Conservation (phyloP, 2,888 invertebrate genomes). For the Emmelina monodactyla region DNA sequence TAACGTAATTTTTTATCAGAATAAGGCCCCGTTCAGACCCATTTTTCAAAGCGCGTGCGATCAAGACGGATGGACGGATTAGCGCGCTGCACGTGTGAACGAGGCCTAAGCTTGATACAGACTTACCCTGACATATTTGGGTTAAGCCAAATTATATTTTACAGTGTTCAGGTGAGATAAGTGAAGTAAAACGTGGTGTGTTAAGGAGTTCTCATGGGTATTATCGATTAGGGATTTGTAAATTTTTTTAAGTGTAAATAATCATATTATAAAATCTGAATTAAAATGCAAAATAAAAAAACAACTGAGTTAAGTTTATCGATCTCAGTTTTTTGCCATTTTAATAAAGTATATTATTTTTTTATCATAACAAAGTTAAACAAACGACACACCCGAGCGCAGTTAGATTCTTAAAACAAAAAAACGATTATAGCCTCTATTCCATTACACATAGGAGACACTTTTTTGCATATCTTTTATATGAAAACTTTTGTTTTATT, state of each 20-base stretch:
- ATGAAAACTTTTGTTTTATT: too few species aligned
- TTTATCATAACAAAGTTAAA: too few species aligned
- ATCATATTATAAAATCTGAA: background rate
- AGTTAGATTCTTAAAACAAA: too few species aligned
- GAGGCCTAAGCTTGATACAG: background rate
- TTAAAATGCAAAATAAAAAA: background rate
- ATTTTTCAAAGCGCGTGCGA: constrained; percentile 3
- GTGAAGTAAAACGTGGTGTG: background rate
- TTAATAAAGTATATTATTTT: too few species aligned
- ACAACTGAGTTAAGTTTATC: background rate
- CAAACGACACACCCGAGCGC: too few species aligned
- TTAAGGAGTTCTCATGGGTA: background rate
- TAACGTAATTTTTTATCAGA: too few species aligned
- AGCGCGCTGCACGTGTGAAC: background rate
- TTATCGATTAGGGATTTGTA: background rate
- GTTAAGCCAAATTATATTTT: background rate
- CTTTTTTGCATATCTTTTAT: too few species aligned
- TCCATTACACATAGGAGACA: too few species aligned
- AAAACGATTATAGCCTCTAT: too few species aligned
- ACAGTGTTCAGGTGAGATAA: background rate
- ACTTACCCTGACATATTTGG: background rate
- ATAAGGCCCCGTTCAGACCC: too few species aligned
- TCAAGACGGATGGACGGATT: constrained; percentile 6
- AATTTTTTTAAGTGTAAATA: background rate
- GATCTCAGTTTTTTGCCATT: too few species aligned